Conservation (phyloP, 2,113 vertebrate genomes). For the Oreochromis spilurus region DNA sequence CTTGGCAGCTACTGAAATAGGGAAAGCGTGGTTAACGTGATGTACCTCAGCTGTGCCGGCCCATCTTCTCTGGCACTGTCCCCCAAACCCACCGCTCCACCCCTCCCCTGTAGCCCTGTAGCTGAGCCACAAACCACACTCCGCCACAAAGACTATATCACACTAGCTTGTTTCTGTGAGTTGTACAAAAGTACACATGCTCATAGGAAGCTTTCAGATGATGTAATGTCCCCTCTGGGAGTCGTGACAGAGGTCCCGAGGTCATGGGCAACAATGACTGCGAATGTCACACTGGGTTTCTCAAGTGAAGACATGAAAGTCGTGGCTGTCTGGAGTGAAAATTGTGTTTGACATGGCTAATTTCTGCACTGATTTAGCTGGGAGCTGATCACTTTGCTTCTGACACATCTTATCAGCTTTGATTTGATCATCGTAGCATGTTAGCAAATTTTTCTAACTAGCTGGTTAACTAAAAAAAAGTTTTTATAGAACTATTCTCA, state of each 20-base stretch:
- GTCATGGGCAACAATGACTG: background rate
- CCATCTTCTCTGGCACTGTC: background rate
- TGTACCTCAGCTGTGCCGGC: background rate
- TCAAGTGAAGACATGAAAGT: background rate
- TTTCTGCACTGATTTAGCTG: constrained; percentile 14
- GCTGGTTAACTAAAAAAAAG: background rate
- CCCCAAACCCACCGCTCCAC: background rate
- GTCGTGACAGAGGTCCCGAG: background rate
- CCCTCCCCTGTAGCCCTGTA: background rate
- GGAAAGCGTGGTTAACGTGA: background rate
- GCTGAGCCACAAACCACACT: background rate
- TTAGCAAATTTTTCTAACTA: background rate
- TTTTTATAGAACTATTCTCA: background rate
- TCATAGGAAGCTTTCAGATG: background rate
- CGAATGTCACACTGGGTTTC: constrained; percentile 5
- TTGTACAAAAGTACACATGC: background rate
- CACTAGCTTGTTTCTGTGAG: background rate
- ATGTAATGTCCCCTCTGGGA: background rate
- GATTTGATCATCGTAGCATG: background rate
- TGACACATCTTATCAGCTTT: constrained; percentile 25
- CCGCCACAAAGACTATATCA: background rate
- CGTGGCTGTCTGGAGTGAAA: background rate
- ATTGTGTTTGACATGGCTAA: constrained; percentile 30
- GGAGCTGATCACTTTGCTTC: constrained; percentile 6
- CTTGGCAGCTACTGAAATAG: background rate